Base-by-base conservation (phyloP, 2,113 vertebrate genomes). In the Telmatochromis brachygnathus region DNA sequence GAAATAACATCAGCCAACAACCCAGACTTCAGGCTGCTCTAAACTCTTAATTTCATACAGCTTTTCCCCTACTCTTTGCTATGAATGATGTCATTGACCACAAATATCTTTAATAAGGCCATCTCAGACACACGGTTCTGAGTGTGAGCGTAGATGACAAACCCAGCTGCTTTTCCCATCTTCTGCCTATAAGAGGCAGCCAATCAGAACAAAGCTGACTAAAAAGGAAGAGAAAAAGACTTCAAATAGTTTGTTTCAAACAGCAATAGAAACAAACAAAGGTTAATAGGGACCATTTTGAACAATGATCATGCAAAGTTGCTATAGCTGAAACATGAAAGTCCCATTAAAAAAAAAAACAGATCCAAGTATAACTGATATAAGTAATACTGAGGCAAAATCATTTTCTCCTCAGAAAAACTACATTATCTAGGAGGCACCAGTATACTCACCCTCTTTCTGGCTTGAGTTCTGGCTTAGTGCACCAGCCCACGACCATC, bases 401-500 rank as follows among this genome's bases (percentile, higher is more conserved):
- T 49, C 0, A 51, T n/a, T 49, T 30, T 30, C 45, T 77, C 26
- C 26, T 51, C 45, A 30, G 2, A 49, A 49, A 3, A 28, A 5
- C 42, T 5, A n/a, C 26, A 51, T 30, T 77, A 28, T 53, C 33
- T 33, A 42, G 42, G 45, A 58, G 9, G 49, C 14, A 60, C 21
- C 30, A 11, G 13, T 10, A 49, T 49, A 97, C 97, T 98, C 95
- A 98, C 98, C 97, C 0, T 98, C 97, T 96, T 97, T 98, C 94
- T 96, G 98, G 10, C 96, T 90, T 49, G 97, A 97, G 92, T 96
- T 97, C 11, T 97, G 98, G 90, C 96, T 97, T 35, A 98, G 94
- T 3, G 96, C 97, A 4, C 98, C 98, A 0, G 98, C 98, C 98
- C 98, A 99, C 15, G 98, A 99, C 97, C 98, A 98, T 88, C 99